Base-by-base conservation (phyloP, 2,113 vertebrate genomes). In the Hyaena hyaena region DNA sequence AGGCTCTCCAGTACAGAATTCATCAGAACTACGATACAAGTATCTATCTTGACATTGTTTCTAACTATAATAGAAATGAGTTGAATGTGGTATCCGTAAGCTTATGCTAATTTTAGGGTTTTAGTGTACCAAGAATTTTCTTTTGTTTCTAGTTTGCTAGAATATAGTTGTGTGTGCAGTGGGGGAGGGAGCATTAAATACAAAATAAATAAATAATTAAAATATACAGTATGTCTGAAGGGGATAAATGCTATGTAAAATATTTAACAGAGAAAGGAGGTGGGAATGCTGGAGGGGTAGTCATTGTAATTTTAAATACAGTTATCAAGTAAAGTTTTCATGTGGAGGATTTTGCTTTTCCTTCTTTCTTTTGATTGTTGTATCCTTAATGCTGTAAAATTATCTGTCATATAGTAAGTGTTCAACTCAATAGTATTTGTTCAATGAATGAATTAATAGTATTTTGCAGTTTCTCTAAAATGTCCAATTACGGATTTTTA, bases 121-220 rank as follows among this genome's bases (percentile, higher is more conserved):
- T 43, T 74, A 80, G 10, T 76, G 26, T 82, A 68, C 55, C 61
- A 85, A 43, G 35, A 88, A 77, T 76, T 88, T 87, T 74, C 15
- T 94, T 73, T 4, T 48, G 35, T 91, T 86, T 80, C 65, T 48
- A 55, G 31, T 43, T 91, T 87, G 50, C 50, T 50, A 50, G 50
- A 50, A 50, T 50, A 50, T 50, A 50, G 50, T 55, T 43, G 45
- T 73, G 10, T 28, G 4, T 61, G 31, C 69, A 8, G 53, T 45
- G 16, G 19, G 4, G 23, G 5, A 58, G 15, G 4, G 31, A 19
- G 19, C 26, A 31, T 71, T 50, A 71, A n/a, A 24, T 10, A 63
- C 55, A 80, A 82, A 84, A 84, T 90, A 76, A 82, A 81, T 80
- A 88, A 79, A 71, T 86, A 73, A 58, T 28, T 83, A 28, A 92